A percentile compares a stretch with the other conserved stretches of the same genome.
Evolutionary conservation across 2,888 invertebrate genomes (phyloP).

Genomic region (Tipula unca): DNA sequence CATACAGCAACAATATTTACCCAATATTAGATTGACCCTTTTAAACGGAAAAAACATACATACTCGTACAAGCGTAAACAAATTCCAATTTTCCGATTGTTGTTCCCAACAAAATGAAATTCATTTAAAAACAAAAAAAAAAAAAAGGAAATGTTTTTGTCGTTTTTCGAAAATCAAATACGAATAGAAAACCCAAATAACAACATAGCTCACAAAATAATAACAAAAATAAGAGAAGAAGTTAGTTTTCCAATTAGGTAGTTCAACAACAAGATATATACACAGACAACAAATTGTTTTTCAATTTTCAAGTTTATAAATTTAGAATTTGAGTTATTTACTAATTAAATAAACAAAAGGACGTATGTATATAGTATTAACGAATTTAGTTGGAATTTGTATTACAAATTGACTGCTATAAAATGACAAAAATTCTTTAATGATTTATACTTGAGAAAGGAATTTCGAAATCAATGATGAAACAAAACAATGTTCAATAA

Average conservation of each 20-base stretch:
- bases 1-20: not conserved
- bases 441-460: no score
- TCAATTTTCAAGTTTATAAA: not conserved
- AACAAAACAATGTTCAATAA: no score
- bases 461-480: no score
- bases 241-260: not conserved
- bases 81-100: not conserved
- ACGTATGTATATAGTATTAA: no score
- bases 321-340: not conserved
- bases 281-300: not conserved
- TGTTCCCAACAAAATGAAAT: not conserved
- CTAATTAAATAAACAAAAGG: not conserved
- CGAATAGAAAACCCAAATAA: not conserved
- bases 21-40: not conserved
- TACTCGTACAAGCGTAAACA: not conserved
- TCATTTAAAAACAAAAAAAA: not conserved
- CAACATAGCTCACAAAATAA: no score
- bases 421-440: no score
- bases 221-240: no score
- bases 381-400: not conserved
- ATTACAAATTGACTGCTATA: no score
- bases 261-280: not conserved
- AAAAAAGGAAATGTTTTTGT: not conserved
- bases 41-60: not conserved
- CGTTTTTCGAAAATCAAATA: not conserved